Percentiles rank a stretch among this genome's conserved stretches.
Evolutionary conservation across 2,888 invertebrate genomes (phyloP).

Genomic region (Schrankia costaestrigalis): DNA sequence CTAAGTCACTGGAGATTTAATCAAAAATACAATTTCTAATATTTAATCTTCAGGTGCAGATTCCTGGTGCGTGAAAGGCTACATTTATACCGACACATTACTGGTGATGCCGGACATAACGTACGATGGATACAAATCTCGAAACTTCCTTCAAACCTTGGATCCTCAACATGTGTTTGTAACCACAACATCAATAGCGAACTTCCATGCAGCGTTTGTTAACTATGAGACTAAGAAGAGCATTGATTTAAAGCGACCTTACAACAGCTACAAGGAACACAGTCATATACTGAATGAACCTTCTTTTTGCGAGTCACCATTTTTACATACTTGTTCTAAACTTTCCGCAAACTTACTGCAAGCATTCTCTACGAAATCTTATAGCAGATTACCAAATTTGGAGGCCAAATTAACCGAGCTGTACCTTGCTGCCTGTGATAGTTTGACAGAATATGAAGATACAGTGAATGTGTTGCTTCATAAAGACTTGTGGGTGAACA

Average conservation of each 20-base stretch:
- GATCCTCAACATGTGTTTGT: slow-evolving; percentile 47
- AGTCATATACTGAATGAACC: slow-evolving; percentile 43
- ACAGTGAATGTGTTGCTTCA: slow-evolving; percentile 60
- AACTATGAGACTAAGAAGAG: slow-evolving; percentile 48
- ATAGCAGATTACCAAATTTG: slow-evolving; percentile 30
- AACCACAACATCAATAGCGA: slow-evolving; percentile 45
- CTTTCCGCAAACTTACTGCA: slow-evolving; percentile 46
- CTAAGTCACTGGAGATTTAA: too few species aligned
- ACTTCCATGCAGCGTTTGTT: slow-evolving; percentile 60
- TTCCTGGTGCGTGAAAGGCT: slow-evolving; percentile 52
- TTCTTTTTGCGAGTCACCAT: slow-evolving; percentile 48
- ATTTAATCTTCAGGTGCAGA: slow-evolving; percentile 35
- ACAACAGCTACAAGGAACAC: slow-evolving; percentile 41
- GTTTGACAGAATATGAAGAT: slow-evolving; percentile 37
- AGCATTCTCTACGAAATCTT: slow-evolving; percentile 45
- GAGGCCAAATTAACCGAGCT: slow-evolving; percentile 37
- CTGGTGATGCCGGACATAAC: slow-evolving; percentile 64
- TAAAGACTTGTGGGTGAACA: slow-evolving; percentile 66
- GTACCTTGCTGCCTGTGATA: slow-evolving; percentile 47
- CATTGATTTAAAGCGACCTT: slow-evolving; percentile 20
- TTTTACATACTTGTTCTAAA: slow-evolving; percentile 52
- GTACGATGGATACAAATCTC: slow-evolving; percentile 45
- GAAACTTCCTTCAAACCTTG: slow-evolving; percentile 35
- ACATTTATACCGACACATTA: slow-evolving; percentile 47
- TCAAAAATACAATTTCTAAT: background rate